Percentiles rank a stretch among this genome's conserved stretches.
These are phyloP conservation scores for Phymorhynchus buccinoides DNA, from an alignment of 1,140 invertebrate genomes.

Conservation along the genomic window DNA sequence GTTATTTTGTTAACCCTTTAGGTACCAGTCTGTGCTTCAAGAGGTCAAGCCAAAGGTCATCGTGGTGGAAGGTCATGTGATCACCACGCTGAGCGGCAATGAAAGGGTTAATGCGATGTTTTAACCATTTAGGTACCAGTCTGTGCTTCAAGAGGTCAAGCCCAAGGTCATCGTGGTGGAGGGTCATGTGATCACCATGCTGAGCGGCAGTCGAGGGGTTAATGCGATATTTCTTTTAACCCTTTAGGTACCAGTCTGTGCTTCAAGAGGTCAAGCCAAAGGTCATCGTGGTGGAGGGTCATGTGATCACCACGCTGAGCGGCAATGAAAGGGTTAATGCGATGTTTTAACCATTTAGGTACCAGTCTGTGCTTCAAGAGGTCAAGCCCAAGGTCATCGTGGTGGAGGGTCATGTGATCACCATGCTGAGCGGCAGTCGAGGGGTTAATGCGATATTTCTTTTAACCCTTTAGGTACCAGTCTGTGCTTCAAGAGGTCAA, in stretches of 20 bases:
- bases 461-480: no score
- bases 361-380: constrained; percentile 54
- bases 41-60: constrained; percentile 63
- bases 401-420: constrained; percentile 70
- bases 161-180: constrained; percentile 70
- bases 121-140: constrained; percentile 56
- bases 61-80: constrained; percentile 69
- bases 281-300: no score
- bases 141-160: constrained; percentile 55
- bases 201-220: no score
- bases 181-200: constrained; percentile 67
- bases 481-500: constrained; percentile 55
- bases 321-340: no score
- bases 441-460: no score
- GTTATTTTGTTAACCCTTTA: no score
- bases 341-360: no score
- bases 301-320: no score
- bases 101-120: no score
- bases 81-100: constrained; percentile 77
- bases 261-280: no score
- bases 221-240: no score
- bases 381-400: constrained; percentile 66
- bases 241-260: no score
- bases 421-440: constrained; percentile 78
- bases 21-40: constrained; percentile 55